A percentile compares a stretch with the other conserved stretches of the same genome.
These are phyloP conservation scores for Ophioninae sp. DNA, from an alignment of 2,888 invertebrate species.

Conservation along the genomic window DNA sequence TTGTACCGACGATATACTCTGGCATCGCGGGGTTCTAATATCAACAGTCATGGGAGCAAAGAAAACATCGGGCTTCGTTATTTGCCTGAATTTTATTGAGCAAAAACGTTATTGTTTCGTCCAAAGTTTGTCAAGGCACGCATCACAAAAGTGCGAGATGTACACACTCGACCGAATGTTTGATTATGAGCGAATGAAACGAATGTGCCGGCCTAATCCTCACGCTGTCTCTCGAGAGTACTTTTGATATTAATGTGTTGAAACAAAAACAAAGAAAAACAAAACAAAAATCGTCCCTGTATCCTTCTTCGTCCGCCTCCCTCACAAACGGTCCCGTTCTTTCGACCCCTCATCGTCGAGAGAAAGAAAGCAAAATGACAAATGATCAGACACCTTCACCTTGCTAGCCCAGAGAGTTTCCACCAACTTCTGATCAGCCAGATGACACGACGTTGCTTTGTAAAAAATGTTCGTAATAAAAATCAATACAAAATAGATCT, in stretches of 20 bases:
- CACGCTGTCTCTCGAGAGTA: conserved; percentile 79
- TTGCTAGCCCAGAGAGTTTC: conserved; percentile 69
- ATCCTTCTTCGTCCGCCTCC: conserved; percentile 64
- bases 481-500: conserved; percentile 43
- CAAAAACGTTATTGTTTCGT: conserved; percentile 27
- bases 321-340: conserved; percentile 65
- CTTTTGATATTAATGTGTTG: conserved; percentile 80
- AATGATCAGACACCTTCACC: conserved; percentile 61
- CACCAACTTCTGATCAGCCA: conserved; percentile 67
- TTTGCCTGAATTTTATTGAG: conserved; percentile 19
- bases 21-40: conserved; percentile 13
- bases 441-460: conserved; percentile 78
- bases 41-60: conserved; percentile 43
- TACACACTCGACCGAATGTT: conserved; percentile 50
- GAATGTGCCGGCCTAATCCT: conserved; percentile 69
- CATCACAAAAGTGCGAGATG: conserved; percentile 70
- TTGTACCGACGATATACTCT: conserved; percentile 14
- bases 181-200: conserved; percentile 49
- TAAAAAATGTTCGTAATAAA: conserved; percentile 81
- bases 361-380: conserved; percentile 16
- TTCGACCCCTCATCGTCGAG: conserved; percentile 49
- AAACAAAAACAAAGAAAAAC: neutral
- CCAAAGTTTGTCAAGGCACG: conserved; percentile 64
- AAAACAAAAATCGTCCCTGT: conserved; percentile 59
- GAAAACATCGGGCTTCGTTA: conserved; percentile 17